phyloP scores from a whole-genome alignment of 2,888 invertebrate species.

The Perithous albicinctus region DNA sequence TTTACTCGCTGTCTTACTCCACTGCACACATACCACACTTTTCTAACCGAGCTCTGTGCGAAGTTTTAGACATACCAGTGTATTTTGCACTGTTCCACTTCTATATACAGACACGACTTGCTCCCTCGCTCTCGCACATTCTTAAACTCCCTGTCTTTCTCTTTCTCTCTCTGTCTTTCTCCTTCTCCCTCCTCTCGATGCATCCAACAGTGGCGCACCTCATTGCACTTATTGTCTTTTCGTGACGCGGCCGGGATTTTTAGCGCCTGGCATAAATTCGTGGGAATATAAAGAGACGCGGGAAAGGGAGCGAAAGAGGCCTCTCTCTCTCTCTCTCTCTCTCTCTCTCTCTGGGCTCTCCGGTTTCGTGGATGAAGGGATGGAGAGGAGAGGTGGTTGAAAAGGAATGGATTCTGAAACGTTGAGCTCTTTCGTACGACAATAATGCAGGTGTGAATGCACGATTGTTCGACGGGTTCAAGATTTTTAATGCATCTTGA shows the following conservation, averaged over 20 bases:
- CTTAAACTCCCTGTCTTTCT: constrained; percentile 39
- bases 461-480: constrained; percentile 11
- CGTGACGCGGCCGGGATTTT: constrained; percentile 64
- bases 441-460: constrained; percentile 30
- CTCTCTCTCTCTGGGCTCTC: not conserved
- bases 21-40: not conserved
- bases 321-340: too few species aligned
- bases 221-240: constrained; percentile 77
- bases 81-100: constrained; percentile 33
- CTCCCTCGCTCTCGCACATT: not conserved
- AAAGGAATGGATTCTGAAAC: constrained; percentile 10
- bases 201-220: constrained; percentile 69
- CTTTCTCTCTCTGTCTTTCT: constrained; percentile 19
- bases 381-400: too few species aligned
- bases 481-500: constrained; percentile 7
- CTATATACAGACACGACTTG: constrained; percentile 28
- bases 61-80: not conserved
- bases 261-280: constrained; percentile 59
- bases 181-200: constrained; percentile 43
- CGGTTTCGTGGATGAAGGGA: not conserved
- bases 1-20: constrained; percentile 18
- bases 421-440: constrained; percentile 13
- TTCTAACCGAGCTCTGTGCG: not conserved
- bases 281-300: constrained; percentile 27
- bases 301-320: constrained; percentile 40